Conservation (phyloP, 2,113 vertebrate species). For the Phalacrocorax brasilianus region DNA sequence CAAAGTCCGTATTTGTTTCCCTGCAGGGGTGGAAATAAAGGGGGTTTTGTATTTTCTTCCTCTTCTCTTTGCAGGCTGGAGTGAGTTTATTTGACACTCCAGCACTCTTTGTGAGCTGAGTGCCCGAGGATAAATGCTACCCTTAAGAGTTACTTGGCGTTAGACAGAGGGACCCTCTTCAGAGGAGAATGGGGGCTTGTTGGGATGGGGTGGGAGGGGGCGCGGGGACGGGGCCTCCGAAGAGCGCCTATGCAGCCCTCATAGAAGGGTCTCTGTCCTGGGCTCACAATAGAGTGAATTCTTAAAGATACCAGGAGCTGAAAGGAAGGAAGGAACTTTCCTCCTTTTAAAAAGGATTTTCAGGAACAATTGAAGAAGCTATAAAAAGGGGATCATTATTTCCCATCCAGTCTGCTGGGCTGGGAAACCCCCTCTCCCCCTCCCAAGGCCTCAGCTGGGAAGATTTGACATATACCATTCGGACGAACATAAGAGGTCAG, state of each 20-base stretch:
- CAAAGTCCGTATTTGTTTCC: slow-evolving; percentile 89
- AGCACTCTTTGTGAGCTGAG: slow-evolving; percentile 89
- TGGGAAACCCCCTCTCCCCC: neutral
- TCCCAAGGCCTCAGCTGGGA: neutral
- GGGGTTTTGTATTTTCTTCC: slow-evolving; percentile 84
- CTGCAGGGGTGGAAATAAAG: slow-evolving; percentile 86
- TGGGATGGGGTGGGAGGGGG: slow-evolving; percentile 80
- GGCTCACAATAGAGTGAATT: slow-evolving; percentile 81
- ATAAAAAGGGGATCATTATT: slow-evolving; percentile 56
- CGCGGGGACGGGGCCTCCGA: slow-evolving; percentile 33
- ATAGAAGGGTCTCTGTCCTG: slow-evolving; percentile 90
- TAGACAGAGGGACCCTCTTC: slow-evolving; percentile 96
- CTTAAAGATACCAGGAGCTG: slow-evolving; percentile 76
- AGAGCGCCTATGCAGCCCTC: slow-evolving; percentile 68
- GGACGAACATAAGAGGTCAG: neutral
- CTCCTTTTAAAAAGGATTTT: slow-evolving; percentile 61
- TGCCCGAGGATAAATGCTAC: slow-evolving; percentile 89
- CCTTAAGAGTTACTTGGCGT: slow-evolving; percentile 92
- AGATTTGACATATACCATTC: fast-evolving
- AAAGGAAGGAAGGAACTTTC: slow-evolving; percentile 63
- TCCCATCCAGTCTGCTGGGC: slow-evolving; percentile 8
- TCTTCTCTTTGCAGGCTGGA: slow-evolving; percentile 74
- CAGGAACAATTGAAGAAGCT: slow-evolving; percentile 62
- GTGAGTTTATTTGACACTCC: slow-evolving; percentile 94
- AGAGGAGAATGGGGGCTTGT: slow-evolving; percentile 95